These are phyloP conservation scores for Aythya baeri DNA, from an alignment of 2,113 vertebrate genomes.

Conservation along the genomic window DNA sequence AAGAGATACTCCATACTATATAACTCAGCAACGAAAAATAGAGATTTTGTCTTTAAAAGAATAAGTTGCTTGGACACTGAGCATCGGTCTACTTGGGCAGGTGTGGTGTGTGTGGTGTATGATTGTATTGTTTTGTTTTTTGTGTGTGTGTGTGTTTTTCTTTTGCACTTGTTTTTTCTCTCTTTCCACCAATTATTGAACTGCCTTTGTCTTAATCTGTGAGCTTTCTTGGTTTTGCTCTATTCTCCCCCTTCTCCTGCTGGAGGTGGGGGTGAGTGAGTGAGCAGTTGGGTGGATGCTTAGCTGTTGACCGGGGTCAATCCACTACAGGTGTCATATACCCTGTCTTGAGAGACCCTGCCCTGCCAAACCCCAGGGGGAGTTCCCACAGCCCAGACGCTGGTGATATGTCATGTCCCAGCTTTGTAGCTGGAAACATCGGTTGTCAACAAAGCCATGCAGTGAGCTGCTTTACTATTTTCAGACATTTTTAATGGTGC, in stretches of 20 bases:
- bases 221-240: not conserved
- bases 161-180: not conserved
- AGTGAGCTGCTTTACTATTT: not conserved
- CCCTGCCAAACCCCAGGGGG: too few relatives aligned
- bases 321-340: too few relatives aligned
- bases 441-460: not conserved
- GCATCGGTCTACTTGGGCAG: fast-evolving
- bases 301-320: not conserved
- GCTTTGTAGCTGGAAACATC: not conserved
- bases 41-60: not conserved
- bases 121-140: not conserved
- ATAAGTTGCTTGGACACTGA: not conserved
- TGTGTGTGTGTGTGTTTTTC: not conserved
- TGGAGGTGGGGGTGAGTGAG: too few relatives aligned
- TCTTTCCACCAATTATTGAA: not conserved
- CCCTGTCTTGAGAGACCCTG: not conserved
- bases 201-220: not conserved
- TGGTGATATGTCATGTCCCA: not conserved
- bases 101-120: fast-evolving
- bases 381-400: not conserved
- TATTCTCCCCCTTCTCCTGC: not conserved
- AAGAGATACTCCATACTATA: fast-evolving
- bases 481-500: not conserved
- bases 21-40: not conserved
- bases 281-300: fast-evolving